These are phyloP conservation scores for Athetis lepigone DNA, from an alignment of 2,888 invertebrate genomes.

Conservation along the genomic window DNA sequence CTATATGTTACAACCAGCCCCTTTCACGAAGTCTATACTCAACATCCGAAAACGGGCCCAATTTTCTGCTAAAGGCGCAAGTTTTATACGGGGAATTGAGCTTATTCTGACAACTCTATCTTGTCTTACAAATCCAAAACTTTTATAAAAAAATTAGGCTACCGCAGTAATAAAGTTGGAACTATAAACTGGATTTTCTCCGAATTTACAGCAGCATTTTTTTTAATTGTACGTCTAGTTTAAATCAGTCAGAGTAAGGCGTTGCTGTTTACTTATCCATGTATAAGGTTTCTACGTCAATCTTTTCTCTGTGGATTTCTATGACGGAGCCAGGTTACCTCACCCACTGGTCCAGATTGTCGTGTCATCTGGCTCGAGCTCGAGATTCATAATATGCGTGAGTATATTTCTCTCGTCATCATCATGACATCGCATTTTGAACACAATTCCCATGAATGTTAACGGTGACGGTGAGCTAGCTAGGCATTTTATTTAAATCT, in stretches of 20 bases:
- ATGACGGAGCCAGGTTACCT: conserved; percentile 1
- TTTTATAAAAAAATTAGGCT: conserved; percentile 16
- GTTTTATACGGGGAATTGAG: conserved; percentile 35
- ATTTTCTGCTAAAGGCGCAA: conserved; percentile 26
- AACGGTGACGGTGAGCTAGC: conserved; percentile 10
- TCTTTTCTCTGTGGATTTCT: background rate
- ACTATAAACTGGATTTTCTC: conserved; percentile 10
- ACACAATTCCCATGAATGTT: conserved; percentile 12
- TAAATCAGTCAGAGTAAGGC: conserved; percentile 1
- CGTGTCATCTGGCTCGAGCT: background rate
- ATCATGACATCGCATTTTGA: conserved; percentile 2
- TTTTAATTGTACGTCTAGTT: conserved; percentile 1
- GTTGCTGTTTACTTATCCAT: background rate
- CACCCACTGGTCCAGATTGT: background rate
- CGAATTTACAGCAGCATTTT: background rate
- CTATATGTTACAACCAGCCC: conserved; percentile 47
- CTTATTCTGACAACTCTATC: conserved; percentile 15
- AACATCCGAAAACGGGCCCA: conserved; percentile 19
- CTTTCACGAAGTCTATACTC: conserved; percentile 8
- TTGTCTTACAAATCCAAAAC: conserved; percentile 31
- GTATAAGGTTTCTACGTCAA: background rate
- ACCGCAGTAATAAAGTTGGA: conserved; percentile 20
- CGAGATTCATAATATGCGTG: background rate
- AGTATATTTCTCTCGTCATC: conserved; percentile 1
- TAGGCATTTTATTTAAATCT: conserved; percentile 49